Conservation (phyloP, 2,888 invertebrate genomes). For the Dicycla oo region DNA sequence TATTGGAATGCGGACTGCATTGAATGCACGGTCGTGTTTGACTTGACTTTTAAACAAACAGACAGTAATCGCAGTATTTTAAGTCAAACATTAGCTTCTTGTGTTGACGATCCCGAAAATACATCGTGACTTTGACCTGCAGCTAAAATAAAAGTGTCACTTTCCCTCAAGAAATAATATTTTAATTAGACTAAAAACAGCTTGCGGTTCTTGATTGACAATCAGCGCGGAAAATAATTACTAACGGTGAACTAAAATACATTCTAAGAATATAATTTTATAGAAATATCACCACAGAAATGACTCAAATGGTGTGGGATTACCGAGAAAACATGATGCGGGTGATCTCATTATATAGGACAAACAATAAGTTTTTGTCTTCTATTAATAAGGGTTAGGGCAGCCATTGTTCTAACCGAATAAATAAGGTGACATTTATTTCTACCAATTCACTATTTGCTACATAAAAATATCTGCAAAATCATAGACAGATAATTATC, state of each 20-base stretch:
- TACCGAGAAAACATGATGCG: conserved; percentile 77
- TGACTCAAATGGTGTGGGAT: conserved; percentile 77
- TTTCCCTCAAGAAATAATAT: conserved; percentile 15
- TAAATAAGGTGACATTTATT: conserved; percentile 30
- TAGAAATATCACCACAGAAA: conserved; percentile 47
- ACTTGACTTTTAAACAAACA: conserved; percentile 44
- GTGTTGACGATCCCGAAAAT: conserved; percentile 14
- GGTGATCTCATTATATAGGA: conserved; percentile 78
- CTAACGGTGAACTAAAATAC: conserved; percentile 28
- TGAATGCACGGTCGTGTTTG: conserved; percentile 24
- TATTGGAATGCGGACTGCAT: conserved; percentile 22
- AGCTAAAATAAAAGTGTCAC: conserved; percentile 18
- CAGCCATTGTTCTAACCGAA: conserved; percentile 32
- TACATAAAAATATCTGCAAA: too few species aligned
- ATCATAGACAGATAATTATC: neutral
- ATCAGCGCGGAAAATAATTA: conserved; percentile 29
- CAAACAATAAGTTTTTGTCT: conserved; percentile 62
- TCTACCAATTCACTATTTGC: neutral
- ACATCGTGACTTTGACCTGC: conserved; percentile 13
- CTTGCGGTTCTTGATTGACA: conserved; percentile 36
- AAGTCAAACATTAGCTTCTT: conserved; percentile 21
- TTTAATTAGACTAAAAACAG: conserved; percentile 30
- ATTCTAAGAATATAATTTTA: conserved; percentile 47
- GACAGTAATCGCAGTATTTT: conserved; percentile 22
- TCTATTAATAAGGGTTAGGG: conserved; percentile 29